These are phyloP conservation scores for Silvanus unidentatus DNA, from an alignment of 2,888 invertebrate species.

Conservation along the genomic window DNA sequence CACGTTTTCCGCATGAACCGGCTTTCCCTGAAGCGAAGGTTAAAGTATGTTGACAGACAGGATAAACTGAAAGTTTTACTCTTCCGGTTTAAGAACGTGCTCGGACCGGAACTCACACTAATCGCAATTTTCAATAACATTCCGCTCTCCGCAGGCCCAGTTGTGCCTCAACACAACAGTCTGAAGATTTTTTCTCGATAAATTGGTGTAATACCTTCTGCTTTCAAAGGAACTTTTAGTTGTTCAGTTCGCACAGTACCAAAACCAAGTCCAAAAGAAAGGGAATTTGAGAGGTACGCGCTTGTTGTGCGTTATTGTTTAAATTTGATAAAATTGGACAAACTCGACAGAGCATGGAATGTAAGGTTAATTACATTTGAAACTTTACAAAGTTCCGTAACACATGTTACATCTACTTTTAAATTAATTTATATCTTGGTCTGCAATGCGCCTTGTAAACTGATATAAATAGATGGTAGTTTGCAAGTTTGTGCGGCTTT, in stretches of 20 bases:
- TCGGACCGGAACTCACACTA: slow-evolving; percentile 30
- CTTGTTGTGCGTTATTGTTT: too few species aligned
- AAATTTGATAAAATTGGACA: too few species aligned
- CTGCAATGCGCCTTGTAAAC: slow-evolving; percentile 33
- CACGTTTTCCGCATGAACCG: slow-evolving; percentile 35
- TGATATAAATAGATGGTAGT: slow-evolving; percentile 35
- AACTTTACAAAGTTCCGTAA: slow-evolving; percentile 33
- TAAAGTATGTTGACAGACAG: slow-evolving; percentile 38
- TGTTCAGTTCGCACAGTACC: too few species aligned
- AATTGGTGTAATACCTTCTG: too few species aligned
- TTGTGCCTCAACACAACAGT: too few species aligned
- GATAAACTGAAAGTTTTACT: slow-evolving; percentile 37
- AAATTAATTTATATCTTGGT: slow-evolving; percentile 41
- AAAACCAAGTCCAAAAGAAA: too few species aligned
- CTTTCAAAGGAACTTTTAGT: too few species aligned
- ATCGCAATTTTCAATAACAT: slow-evolving; percentile 23
- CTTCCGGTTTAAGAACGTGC: slow-evolving; percentile 35
- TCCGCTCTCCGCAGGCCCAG: too few species aligned
- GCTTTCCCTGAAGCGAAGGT: slow-evolving; percentile 30
- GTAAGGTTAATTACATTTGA: slow-evolving; percentile 33
- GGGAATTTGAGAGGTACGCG: too few species aligned
- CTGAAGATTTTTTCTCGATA: too few species aligned
- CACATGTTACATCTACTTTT: slow-evolving; percentile 36
- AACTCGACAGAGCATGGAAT: background rate
- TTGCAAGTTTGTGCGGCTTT: slow-evolving; percentile 27